phyloP scores from a whole-genome alignment of 2,888 invertebrate species.

The Gisinianus flammeolus region DNA sequence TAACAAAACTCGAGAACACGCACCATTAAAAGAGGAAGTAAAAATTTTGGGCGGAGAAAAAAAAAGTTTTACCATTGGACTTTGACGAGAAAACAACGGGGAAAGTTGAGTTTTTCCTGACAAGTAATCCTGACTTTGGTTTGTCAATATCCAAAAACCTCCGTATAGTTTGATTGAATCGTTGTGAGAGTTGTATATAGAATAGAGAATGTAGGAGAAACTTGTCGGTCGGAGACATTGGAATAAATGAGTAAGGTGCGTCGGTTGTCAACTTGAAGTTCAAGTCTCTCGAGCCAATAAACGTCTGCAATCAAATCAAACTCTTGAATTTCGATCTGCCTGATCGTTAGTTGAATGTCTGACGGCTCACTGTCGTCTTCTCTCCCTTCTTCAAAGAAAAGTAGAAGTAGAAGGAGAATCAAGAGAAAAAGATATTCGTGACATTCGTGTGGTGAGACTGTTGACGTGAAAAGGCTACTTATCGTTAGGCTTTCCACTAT shows the following conservation, averaged over 20 bases:
- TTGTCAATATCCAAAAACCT: too few species aligned
- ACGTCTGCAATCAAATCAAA: constrained; percentile 4
- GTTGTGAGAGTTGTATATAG: too few species aligned
- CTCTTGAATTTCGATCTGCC: not conserved
- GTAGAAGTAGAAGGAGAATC: not conserved
- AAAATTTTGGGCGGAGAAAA: not conserved
- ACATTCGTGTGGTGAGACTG: not conserved
- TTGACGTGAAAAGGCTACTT: constrained; percentile 16
- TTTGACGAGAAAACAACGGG: not conserved
- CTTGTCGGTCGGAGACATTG: too few species aligned
- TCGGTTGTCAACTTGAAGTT: too few species aligned
- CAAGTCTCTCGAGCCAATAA: not conserved
- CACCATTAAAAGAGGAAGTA: not conserved
- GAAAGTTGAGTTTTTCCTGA: not conserved
- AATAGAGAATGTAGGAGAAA: too few species aligned
- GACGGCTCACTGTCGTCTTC: not conserved
- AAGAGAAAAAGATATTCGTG: not conserved
- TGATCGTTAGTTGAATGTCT: not conserved
- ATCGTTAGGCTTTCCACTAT: not conserved
- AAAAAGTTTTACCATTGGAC: too few species aligned
- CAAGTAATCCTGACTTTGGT: too few species aligned
- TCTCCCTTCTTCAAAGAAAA: not conserved
- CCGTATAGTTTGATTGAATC: too few species aligned
- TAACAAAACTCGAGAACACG: not conserved
- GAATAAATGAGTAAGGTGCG: too few species aligned